Base-by-base conservation (phyloP, 2,888 invertebrate species). In the Linhomoeus sp. region DNA sequence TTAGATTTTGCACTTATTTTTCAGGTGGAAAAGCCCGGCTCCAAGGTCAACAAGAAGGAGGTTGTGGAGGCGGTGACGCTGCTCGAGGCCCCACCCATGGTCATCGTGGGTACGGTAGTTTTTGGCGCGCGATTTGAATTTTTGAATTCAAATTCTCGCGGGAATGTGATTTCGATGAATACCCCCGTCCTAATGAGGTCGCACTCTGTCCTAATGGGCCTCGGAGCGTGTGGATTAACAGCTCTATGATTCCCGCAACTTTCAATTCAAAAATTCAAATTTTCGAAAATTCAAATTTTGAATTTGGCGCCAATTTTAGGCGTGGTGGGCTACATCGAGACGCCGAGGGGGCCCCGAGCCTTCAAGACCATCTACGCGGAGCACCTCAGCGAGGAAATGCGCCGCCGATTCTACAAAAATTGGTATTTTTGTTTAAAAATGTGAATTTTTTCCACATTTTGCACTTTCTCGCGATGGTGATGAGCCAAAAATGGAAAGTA, bases 11-110 rank as follows among this genome's bases (percentile, higher is more conserved):
- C 12, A 29, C 29, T 9, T 12, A 9, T 9, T 12, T 12, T 29
- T 9, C 29, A 29, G 29, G 46, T 62, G 51, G 63, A 63, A 53
- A 63, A 63, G 55, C 60, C 61, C 38, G 63, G 63, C 69, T 72
- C 69, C 87, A 92, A 97, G 76, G 81, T 92, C 53, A 92, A 99
- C 75, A 97, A 97, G 73, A 99, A 99, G 72, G 97, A 99, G 72
- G 87, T 97, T 50, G 92, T 97, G 24, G 97, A 99, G 69, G 87
- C 90, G 41, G 97, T 99, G 2, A 97, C 97, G 25, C 80, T 99
- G 62, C 74, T 97, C 60, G 97, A 97, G 73, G 81, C 94, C 2
- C 97, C 97, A 48, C 97, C 97, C 38, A 86, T 99, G 86, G 79
- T 94, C 51, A 77, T 87, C 52, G 90, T 97, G 54, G 97, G 94